These are phyloP conservation scores for Chiloscyllium plagiosum DNA, from an alignment of 2,113 vertebrate genomes.

Conservation along the genomic window DNA sequence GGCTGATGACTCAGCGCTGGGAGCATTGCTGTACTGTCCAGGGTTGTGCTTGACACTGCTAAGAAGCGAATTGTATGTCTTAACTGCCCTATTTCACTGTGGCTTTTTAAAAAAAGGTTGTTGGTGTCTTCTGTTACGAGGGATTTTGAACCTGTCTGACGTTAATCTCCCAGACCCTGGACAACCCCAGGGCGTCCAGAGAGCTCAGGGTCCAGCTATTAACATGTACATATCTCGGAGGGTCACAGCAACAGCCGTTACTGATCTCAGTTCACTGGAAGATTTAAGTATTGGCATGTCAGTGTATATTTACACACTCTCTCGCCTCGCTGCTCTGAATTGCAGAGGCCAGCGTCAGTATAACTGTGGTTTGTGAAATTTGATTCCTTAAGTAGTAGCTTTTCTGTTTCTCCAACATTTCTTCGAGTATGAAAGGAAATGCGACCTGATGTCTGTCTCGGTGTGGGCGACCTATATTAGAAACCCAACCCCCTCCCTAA, in stretches of 20 bases:
- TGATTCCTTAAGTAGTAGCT: background rate
- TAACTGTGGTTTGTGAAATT: background rate
- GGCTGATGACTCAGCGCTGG: background rate
- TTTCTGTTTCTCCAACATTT: background rate
- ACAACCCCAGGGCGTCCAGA: background rate
- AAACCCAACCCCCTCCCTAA: background rate
- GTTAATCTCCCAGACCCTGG: background rate
- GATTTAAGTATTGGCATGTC: background rate
- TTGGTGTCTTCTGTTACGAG: background rate
- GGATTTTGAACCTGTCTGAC: background rate
- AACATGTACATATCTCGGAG: background rate
- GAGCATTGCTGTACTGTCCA: background rate
- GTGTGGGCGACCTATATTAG: background rate
- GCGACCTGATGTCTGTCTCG: background rate
- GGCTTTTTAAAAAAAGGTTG: background rate
- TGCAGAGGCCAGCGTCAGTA: background rate
- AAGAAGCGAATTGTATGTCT: background rate
- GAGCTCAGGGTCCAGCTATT: background rate
- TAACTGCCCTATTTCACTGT: background rate
- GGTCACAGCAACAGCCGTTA: background rate
- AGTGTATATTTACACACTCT: background rate
- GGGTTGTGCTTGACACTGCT: too few relatives aligned
- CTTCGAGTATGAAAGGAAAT: background rate
- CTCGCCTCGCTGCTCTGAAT: background rate
- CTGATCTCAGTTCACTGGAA: background rate